Evolutionary conservation across 2,113 vertebrate species (phyloP), one percentile per base, ranked within the genome.

Genomic region (Thermophis baileyi): DNA sequence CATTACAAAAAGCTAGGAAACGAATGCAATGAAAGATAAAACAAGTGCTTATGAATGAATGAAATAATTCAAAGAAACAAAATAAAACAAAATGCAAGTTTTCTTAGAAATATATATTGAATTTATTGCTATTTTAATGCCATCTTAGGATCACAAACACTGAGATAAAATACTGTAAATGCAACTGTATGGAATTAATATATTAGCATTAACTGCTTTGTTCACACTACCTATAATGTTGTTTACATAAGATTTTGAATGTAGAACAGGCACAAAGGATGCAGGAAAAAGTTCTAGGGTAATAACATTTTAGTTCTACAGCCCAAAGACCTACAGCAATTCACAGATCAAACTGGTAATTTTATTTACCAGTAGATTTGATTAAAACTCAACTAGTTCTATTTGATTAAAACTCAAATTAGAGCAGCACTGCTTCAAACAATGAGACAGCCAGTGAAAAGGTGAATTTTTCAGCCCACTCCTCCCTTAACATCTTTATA

Each of bases 201-300:
- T 44, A 81, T 20, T 81, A 44, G 74, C 6, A 74, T 1, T 40
- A 35, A 9, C 35, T 44, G 35, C 7, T 81, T 81, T 81, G 18
- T 44, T 81, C 35, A 81, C 35, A 22, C 35, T 44, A 20, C n/a
- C 69, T 81, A 81, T 7, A 81, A 22, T 81, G 35, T 81, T 0
- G 18, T 35, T 89, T 57, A 55, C 20, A 54, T n/a, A 89, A 89
- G 0, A 1, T 6, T 49, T 2, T 1, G 35, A 81, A 40, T 35
- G n/a, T 9, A 9, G 0, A 3, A 51, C 6, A 18, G 0, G 40
- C 20, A 30, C 2, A 1, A 16, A 11, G 0, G 57, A 46, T 0
- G 4, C 12, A 1, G 9, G 0, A 2, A 57, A 46, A 0, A 50
- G 0, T 30, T 53, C 51, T 60, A 22, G 24, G 24, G 8, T n/a